These are phyloP conservation scores for Pegoplata infirma DNA, from an alignment of 2,888 invertebrate genomes.

Conservation along the genomic window DNA sequence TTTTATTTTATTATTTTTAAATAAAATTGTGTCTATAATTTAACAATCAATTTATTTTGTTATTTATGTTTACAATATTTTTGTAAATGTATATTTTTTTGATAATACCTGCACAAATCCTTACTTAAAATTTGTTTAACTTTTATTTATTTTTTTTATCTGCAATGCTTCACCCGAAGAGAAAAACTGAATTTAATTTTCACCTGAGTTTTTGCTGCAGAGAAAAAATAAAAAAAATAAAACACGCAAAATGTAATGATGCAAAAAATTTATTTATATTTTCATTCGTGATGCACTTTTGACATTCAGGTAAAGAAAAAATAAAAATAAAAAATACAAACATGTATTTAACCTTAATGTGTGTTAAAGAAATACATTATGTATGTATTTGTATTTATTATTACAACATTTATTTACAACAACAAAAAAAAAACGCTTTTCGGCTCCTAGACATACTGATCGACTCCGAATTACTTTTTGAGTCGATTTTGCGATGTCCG, in stretches of 20 bases:
- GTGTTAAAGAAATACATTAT: neutral
- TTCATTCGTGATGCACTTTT: constrained; percentile 51
- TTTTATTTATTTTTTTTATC: constrained; percentile 22
- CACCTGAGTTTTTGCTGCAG: constrained; percentile 43
- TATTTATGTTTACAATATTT: neutral
- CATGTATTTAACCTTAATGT: constrained; percentile 8
- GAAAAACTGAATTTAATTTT: constrained; percentile 60
- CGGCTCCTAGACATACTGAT: no score
- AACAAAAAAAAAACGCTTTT: no score
- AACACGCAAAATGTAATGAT: constrained; percentile 59
- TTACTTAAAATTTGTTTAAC: neutral
- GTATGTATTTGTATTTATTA: neutral
- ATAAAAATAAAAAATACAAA: neutral
- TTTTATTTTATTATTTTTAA: neutral
- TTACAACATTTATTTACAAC: no score
- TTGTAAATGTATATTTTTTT: neutral
- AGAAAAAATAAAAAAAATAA: constrained; percentile 19
- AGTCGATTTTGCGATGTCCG: no score
- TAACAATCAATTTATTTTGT: neutral
- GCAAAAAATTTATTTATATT: constrained; percentile 49
- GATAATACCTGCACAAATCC: constrained; percentile 11
- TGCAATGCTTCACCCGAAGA: constrained; percentile 42
- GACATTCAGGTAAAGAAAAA: constrained; percentile 41
- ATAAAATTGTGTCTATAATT: neutral
- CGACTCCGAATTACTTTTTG: no score